A percentile compares a stretch with the other conserved stretches of the same genome.
Evolutionary conservation across 1,140 invertebrate species (phyloP).

Genomic region (Drosophila littoralis): DNA sequence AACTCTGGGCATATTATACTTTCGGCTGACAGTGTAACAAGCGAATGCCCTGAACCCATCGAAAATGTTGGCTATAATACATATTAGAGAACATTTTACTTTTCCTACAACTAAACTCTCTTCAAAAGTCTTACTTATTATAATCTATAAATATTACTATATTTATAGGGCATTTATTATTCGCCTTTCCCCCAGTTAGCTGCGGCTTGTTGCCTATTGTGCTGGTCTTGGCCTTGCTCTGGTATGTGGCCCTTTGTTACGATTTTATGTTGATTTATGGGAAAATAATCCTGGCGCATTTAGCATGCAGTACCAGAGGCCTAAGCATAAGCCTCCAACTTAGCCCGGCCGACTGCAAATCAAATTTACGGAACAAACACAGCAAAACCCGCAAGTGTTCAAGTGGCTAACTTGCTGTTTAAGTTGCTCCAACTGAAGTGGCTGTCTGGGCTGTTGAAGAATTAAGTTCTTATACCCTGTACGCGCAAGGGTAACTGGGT

Average conservation of each 20-base stretch:
- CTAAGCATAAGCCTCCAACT: slow-evolving; percentile 22
- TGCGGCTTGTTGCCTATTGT: neutral
- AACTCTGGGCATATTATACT: neutral
- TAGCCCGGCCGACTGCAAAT: slow-evolving; percentile 30
- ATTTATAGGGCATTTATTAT: neutral
- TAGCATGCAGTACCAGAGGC: slow-evolving; percentile 58
- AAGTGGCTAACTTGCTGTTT: slow-evolving; percentile 25
- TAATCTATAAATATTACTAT: too few species aligned
- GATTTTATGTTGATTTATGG: slow-evolving; percentile 79
- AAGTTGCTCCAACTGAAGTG: slow-evolving; percentile 3
- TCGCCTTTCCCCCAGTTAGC: neutral
- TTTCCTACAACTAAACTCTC: too few species aligned
- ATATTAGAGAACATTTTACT: too few species aligned
- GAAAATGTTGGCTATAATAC: too few species aligned
- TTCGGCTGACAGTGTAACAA: too few species aligned
- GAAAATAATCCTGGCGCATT: slow-evolving; percentile 74
- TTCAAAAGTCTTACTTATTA: too few species aligned
- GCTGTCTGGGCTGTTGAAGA: neutral
- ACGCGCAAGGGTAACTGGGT: neutral
- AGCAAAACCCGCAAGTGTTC: slow-evolving; percentile 24
- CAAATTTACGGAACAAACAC: slow-evolving; percentile 40
- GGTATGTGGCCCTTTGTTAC: slow-evolving; percentile 60
- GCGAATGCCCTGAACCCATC: too few species aligned
- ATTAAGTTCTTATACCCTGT: neutral
- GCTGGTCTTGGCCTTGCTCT: slow-evolving; percentile 35